Base-by-base conservation (phyloP, 2,888 invertebrate genomes). In the Notodonta dromedarius region DNA sequence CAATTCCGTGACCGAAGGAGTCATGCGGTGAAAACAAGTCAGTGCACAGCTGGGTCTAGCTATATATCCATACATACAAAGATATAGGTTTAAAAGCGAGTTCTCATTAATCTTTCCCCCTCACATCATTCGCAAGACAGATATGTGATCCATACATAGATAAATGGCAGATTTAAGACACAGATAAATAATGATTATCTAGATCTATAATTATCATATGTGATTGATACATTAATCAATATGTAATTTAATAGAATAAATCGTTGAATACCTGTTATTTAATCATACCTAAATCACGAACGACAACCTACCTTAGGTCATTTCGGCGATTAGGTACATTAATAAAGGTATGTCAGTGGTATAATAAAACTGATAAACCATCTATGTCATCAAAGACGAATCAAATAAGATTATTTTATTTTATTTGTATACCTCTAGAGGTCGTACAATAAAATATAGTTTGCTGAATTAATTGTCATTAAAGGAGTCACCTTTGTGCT, bases 81-180 rank as follows among this genome's bases (percentile, higher is more conserved):
- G 8, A 13, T 32, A 35, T 32, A 24, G 12, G 24, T 11, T 35
- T 35, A 52, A 52, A 32, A 52, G 5, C 3, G 39, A 39, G 54
- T 14, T n/a, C 39, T 54, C 54, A 54, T 54, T 54, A 54, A 54
- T 54, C 52, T 32, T 52, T 14, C 35, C 32, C 13, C 32, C 54
- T 54, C 54, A 40, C 3, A 39, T 3, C 35, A 54, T 54, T 54
- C 12, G 16, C 54, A 6, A 54, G 48, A 57, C 46, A 48, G 48
- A 48, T 48, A 57, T 48, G 46, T 48, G 57, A 57, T 57, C 32
- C 50, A 8, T 40, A 54, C 5, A 54, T 54, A 39, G 54, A 52
- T 52, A 52, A 32, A 12, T 52, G 52, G 16, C 51, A 9, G 51
- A 53, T 53, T 53, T 53, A 12, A 53, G 53, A 54, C n/a, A 54